Conservation (phyloP, 92 coral and sea anemone genomes). For the Epizoanthus stellaris region DNA sequence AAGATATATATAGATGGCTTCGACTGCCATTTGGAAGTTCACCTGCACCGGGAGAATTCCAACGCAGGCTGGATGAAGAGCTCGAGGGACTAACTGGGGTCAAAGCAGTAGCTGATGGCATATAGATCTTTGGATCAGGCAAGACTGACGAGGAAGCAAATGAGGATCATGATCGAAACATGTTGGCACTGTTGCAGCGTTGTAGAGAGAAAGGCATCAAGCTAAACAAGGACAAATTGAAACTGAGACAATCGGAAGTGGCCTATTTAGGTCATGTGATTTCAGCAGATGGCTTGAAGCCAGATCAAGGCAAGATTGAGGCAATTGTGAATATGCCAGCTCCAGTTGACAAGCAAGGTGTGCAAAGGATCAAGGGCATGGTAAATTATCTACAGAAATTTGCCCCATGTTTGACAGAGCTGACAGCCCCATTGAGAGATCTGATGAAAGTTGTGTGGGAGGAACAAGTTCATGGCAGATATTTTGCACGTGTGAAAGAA, state of each 20-base stretch:
- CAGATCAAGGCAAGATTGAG: background rate
- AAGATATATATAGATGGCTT: background rate
- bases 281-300: too few species aligned
- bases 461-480: conserved; percentile 13
- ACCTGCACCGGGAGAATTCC: background rate
- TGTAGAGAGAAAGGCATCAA: background rate
- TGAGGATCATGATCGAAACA: background rate
- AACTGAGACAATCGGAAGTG: background rate
- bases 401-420: conserved; percentile 6
- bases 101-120: background rate
- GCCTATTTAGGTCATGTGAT: too few species aligned
- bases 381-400: conserved; percentile 30
- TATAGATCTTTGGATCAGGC: background rate
- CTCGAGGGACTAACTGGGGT: conserved; percentile 7
- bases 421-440: conserved; percentile 14
- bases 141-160: background rate
- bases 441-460: conserved; percentile 24
- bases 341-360: conserved; percentile 12
- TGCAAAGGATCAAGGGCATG: conserved; percentile 13
- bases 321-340: conserved; percentile 8
- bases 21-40: background rate
- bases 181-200: conserved; percentile 6
- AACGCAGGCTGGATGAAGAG: conserved; percentile 1
- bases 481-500: background rate
- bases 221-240: background rate